Conservation (phyloP, 2,113 vertebrate genomes). For the Microcebus griseorufus region DNA sequence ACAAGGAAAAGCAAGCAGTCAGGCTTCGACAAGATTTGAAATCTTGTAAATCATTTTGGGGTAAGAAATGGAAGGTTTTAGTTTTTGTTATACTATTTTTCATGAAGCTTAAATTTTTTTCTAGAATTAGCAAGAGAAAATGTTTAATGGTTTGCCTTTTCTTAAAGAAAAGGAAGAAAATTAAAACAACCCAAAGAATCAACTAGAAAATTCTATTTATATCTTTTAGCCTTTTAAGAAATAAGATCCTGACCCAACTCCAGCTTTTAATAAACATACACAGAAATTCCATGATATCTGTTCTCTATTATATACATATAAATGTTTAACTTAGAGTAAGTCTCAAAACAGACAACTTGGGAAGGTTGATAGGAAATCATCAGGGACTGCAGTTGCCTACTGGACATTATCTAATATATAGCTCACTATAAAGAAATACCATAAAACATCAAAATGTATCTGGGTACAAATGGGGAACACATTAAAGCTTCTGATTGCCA, state of each 20-base stretch:
- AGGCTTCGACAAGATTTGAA: slow-evolving; percentile 71
- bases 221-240: slow-evolving; percentile 72
- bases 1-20: slow-evolving; percentile 72
- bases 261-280: slow-evolving; percentile 87
- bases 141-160: slow-evolving; percentile 53
- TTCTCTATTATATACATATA: slow-evolving; percentile 94
- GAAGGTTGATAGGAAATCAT: slow-evolving; percentile 82
- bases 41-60: slow-evolving; percentile 36
- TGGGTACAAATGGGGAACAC: slow-evolving; percentile 74
- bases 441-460: slow-evolving; percentile 95
- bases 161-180: slow-evolving; percentile 55
- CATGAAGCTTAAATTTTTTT: slow-evolving; percentile 70
- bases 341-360: slow-evolving; percentile 86
- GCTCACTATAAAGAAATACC: slow-evolving; percentile 90
- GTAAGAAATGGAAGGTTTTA: slow-evolving; percentile 39
- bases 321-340: slow-evolving; percentile 94
- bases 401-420: slow-evolving; percentile 90
- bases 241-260: slow-evolving; percentile 75
- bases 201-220: slow-evolving; percentile 64
- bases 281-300: slow-evolving; percentile 99
- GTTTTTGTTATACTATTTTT: slow-evolving; percentile 70
- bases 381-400: slow-evolving; percentile 86
- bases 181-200: slow-evolving; percentile 71
- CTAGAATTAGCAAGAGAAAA: slow-evolving; percentile 74
- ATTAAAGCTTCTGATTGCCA: slow-evolving; percentile 70